Conservation (phyloP, 2,888 invertebrate species). For the Ophioninae sp. region DNA sequence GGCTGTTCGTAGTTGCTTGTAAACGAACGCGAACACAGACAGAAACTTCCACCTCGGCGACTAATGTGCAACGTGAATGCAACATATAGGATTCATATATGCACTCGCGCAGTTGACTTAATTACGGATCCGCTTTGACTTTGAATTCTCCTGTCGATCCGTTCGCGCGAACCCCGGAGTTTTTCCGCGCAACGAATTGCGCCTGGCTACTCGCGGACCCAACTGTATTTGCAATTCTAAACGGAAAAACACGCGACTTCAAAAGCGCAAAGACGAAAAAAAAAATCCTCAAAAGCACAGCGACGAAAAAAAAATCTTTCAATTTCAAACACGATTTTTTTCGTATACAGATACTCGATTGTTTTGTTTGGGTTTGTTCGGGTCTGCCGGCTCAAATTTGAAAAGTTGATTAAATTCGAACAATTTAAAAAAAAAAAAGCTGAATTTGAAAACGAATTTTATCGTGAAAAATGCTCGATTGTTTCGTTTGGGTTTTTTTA, state of each 20-base stretch:
- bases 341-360: no score
- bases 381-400: no score
- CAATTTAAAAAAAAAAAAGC: no score
- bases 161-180: not conserved
- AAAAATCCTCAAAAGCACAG: no score
- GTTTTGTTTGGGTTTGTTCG: no score
- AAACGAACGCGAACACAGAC: not conserved
- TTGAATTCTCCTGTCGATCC: constrained; percentile 6
- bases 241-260: not conserved
- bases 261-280: no score
- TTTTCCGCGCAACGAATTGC: constrained; percentile 1
- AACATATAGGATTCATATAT: not conserved
- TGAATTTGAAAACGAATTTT: no score
- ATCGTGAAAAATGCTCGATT: no score
- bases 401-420: no score
- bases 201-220: not conserved
- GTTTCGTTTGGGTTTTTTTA: no score
- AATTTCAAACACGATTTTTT: no score
- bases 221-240: not conserved
- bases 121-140: constrained; percentile 3
- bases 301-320: no score
- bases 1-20: constrained; percentile 23
- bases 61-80: not conserved
- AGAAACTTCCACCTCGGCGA: not conserved
- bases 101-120: not conserved